A percentile compares a stretch with the other conserved stretches of the same genome.
phyloP scores from a whole-genome alignment of 2,888 invertebrate genomes.

The Omphaloscelis lunosa region DNA sequence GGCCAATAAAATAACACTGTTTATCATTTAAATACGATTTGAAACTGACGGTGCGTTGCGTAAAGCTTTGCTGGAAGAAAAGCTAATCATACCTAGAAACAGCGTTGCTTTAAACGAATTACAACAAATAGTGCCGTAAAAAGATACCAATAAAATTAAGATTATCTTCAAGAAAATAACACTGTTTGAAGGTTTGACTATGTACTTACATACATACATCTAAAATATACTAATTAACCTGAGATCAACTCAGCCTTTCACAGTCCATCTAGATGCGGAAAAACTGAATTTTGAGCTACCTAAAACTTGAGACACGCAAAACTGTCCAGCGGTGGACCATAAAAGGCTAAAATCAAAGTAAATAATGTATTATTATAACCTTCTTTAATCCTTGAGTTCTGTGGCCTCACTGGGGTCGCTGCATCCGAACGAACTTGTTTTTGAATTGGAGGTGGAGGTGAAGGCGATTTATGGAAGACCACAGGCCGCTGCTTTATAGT shows the following conservation, averaged over 20 bases:
- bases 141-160: background rate
- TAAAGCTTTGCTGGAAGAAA: conserved; percentile 70
- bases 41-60: conserved; percentile 77
- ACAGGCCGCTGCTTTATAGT: conserved; percentile 72
- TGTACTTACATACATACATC: background rate
- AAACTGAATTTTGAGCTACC: background rate
- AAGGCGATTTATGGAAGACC: conserved; percentile 76
- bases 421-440: conserved; percentile 72
- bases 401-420: conserved; percentile 71
- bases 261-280: background rate
- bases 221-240: background rate
- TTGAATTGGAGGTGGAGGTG: conserved; percentile 77
- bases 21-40: conserved; percentile 50
- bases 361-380: conserved; percentile 69
- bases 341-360: conserved; percentile 5
- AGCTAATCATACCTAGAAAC: conserved; percentile 72
- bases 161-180: conserved; percentile 68
- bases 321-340: background rate
- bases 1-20: conserved; percentile 81
- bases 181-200: conserved; percentile 73
- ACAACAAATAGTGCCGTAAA: conserved; percentile 18
- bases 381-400: conserved; percentile 79
- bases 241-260: background rate
- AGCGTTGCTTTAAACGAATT: conserved; percentile 79
- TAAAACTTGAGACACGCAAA: background rate